Evolutionary conservation across 2,888 invertebrate species (phyloP).

Genomic region (Pyrochroa serraticornis): DNA sequence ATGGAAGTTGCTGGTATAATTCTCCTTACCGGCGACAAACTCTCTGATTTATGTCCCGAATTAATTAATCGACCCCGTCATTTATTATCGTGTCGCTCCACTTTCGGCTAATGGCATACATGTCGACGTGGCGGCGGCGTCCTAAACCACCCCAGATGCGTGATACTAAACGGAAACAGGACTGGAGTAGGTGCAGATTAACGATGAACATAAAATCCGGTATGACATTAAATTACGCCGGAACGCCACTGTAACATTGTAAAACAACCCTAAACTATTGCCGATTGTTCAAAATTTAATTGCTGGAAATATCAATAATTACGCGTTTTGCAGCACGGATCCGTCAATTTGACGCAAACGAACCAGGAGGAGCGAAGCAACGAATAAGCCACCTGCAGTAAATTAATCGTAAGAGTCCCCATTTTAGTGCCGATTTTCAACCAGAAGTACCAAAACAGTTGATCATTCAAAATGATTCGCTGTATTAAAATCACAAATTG

Average conservation of each 20-base stretch:
- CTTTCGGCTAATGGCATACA: background rate
- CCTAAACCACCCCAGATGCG: conserved; percentile 1
- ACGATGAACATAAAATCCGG: background rate
- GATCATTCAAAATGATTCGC: no score
- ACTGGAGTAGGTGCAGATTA: background rate
- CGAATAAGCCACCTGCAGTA: no score
- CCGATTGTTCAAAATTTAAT: background rate
- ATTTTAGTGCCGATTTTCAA: no score
- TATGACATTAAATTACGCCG: background rate
- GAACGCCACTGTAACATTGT: no score
- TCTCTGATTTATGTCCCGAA: conserved; percentile 2
- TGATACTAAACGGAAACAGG: background rate
- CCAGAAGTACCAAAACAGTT: no score
- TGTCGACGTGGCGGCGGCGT: background rate
- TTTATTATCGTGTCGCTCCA: conserved; percentile 6
- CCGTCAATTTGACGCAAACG: no score
- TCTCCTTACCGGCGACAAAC: conserved; percentile 1
- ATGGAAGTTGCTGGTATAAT: background rate
- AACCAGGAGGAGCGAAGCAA: no score
- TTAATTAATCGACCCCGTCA: conserved; percentile 9
- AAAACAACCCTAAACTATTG: no score
- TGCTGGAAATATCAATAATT: background rate
- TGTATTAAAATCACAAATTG: no score
- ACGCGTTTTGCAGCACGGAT: no score
- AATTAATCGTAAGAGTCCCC: no score